phyloP scores from a whole-genome alignment of 2,113 vertebrate genomes.

The Lophura nycthemera region DNA sequence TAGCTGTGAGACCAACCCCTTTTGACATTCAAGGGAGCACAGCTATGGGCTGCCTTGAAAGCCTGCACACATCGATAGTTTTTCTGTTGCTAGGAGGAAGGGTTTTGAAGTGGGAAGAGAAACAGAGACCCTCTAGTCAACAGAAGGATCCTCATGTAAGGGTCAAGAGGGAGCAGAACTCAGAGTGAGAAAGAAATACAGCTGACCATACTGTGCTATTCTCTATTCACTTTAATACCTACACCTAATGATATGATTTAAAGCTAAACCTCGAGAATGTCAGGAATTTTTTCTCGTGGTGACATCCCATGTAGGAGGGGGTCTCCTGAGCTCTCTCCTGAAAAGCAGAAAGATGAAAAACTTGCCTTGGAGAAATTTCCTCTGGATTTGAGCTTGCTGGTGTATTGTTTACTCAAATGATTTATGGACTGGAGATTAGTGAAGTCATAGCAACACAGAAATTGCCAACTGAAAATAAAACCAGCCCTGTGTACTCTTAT shows the following conservation, averaged over 20 bases:
- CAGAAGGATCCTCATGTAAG: conserved; percentile 54
- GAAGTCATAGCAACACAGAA: conserved; percentile 67
- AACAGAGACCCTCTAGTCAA: conserved; percentile 67
- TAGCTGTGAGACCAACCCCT: conserved; percentile 69
- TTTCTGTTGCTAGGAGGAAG: conserved; percentile 72
- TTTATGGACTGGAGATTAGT: conserved; percentile 69
- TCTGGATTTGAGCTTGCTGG: conserved; percentile 60
- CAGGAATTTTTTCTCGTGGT: conserved; percentile 55
- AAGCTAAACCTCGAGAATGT: conserved; percentile 43
- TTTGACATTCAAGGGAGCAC: conserved; percentile 61
- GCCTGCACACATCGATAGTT: conserved; percentile 62
- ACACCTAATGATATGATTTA: conserved; percentile 50
- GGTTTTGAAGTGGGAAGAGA: conserved; percentile 58
- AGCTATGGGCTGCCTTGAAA: conserved; percentile 71
- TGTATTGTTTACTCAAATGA: conserved; percentile 73
- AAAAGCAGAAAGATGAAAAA: conserved; percentile 57
- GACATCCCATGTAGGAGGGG: conserved; percentile 43
- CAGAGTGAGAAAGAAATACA: conserved; percentile 51
- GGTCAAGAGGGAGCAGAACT: conserved; percentile 70
- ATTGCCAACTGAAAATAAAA: conserved; percentile 70
- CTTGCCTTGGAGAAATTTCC: conserved; percentile 61
- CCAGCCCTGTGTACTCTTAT: conserved; percentile 26
- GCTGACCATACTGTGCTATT: conserved; percentile 35
- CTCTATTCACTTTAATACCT: conserved; percentile 53
- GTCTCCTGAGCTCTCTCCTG: conserved; percentile 40